Evolutionary conservation across 2,888 invertebrate species (phyloP).

Genomic region (Leptogaster cylindrica): DNA sequence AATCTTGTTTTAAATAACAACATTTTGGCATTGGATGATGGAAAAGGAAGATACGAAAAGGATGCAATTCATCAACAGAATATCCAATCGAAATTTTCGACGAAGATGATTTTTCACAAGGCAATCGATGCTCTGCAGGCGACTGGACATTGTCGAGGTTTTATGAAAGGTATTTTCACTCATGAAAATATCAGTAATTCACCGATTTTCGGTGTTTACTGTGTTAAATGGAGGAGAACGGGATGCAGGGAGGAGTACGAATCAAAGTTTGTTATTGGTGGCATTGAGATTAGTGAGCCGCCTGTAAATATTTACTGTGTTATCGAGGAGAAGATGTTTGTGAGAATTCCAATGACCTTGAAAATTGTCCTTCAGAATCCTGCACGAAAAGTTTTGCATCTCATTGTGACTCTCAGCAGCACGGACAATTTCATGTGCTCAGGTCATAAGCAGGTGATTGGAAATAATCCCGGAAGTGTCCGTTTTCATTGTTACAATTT

Average conservation of each 20-base stretch:
- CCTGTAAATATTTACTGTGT: constrained; percentile 61
- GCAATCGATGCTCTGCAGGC: constrained; percentile 59
- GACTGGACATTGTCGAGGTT: constrained; percentile 59
- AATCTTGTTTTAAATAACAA: constrained; percentile 53
- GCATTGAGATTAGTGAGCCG: constrained; percentile 58
- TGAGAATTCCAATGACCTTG: constrained; percentile 61
- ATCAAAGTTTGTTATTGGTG: constrained; percentile 59
- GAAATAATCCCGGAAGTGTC: no score
- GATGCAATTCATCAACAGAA: not conserved
- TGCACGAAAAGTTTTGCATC: constrained; percentile 58
- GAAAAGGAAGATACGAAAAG: constrained; percentile 50
- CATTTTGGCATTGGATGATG: constrained; percentile 58
- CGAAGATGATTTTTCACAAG: constrained; percentile 56
- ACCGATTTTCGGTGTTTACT: constrained; percentile 58
- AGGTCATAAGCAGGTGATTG: constrained; percentile 90
- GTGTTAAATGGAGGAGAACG: constrained; percentile 59
- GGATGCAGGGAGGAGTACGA: constrained; percentile 59
- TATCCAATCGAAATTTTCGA: constrained; percentile 46
- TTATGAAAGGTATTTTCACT: constrained; percentile 56
- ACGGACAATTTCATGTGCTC: constrained; percentile 92
- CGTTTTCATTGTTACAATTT: no score
- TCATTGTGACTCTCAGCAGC: constrained; percentile 57
- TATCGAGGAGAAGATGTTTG: constrained; percentile 61
- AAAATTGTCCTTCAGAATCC: constrained; percentile 61
- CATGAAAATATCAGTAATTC: constrained; percentile 30